Conservation (phyloP, 2,888 invertebrate genomes). For the Hydrotaea diabolus region DNA sequence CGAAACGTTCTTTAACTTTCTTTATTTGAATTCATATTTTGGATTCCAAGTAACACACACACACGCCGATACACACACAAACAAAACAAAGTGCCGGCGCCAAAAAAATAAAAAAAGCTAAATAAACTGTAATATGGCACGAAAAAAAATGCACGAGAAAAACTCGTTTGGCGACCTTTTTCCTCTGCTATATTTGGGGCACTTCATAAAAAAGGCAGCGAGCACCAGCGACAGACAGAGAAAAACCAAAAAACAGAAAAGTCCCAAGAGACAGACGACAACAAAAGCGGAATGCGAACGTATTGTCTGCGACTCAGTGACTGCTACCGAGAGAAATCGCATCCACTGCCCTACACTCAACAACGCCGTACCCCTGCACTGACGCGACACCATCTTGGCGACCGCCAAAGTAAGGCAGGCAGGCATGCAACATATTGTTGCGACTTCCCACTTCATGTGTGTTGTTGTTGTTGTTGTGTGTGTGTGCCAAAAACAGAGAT, state of each 20-base stretch:
- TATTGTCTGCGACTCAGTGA: constrained; percentile 27
- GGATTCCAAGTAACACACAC: neutral
- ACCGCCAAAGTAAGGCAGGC: neutral
- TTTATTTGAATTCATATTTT: neutral
- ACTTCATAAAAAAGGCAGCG: constrained; percentile 38
- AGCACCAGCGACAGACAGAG: neutral
- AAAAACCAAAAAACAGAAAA: neutral
- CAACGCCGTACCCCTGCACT: neutral
- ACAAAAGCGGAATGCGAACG: neutral
- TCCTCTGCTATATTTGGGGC: constrained; percentile 40
- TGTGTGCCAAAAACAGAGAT: constrained; percentile 23
- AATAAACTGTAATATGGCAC: constrained; percentile 13
- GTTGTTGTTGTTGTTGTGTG: too few species aligned
- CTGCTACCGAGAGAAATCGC: constrained; percentile 2
- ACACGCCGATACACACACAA: constrained; percentile 2
- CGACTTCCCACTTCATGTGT: neutral
- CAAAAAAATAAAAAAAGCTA: constrained; percentile 34
- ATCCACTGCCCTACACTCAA: neutral
- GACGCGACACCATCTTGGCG: too few species aligned
- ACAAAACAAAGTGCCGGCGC: constrained; percentile 30
- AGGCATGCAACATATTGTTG: constrained; percentile 38
- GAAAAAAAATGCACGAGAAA: constrained; percentile 1
- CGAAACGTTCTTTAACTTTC: constrained; percentile 1
- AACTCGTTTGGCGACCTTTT: constrained; percentile 33
- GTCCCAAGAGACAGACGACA: neutral